Conservation (phyloP, 1,140 invertebrate genomes). For the Drosophila guanche region DNA sequence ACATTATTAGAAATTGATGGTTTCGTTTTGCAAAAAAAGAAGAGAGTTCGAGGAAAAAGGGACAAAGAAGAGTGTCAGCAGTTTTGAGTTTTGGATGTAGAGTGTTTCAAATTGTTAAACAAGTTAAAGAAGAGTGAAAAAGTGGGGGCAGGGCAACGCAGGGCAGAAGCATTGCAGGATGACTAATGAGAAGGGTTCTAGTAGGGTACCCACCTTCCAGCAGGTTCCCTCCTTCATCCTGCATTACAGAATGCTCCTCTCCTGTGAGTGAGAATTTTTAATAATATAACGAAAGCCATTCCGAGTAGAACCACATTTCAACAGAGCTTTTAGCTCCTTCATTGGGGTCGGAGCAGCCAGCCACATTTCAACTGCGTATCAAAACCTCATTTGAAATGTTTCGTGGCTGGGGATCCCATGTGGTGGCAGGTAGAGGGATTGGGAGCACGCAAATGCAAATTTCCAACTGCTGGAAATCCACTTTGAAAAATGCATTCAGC, state of each 20-base stretch:
- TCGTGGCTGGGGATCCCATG: neutral
- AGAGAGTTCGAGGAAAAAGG: neutral
- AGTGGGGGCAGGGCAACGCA: slow-evolving; percentile 1
- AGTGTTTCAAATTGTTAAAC: slow-evolving; percentile 31
- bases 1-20: slow-evolving; percentile 82
- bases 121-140: neutral
- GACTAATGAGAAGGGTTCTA: slow-evolving; percentile 28
- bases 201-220: neutral
- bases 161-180: slow-evolving; percentile 13
- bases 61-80: slow-evolving; percentile 23
- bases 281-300: slow-evolving; percentile 43
- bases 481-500: slow-evolving; percentile 25
- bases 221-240: neutral
- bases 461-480: slow-evolving; percentile 6
- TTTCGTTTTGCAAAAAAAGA: slow-evolving; percentile 23
- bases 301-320: slow-evolving; percentile 56
- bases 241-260: slow-evolving; percentile 30
- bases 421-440: slow-evolving; percentile 1
- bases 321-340: slow-evolving; percentile 28
- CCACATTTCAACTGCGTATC: slow-evolving; percentile 46
- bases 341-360: slow-evolving; percentile 8
- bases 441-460: slow-evolving; percentile 12
- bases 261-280: slow-evolving; percentile 54
- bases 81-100: slow-evolving; percentile 14
- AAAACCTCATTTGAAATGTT: slow-evolving; percentile 38